These are phyloP conservation scores for Plagodis dolabraria DNA, from an alignment of 2,888 invertebrate genomes.

Conservation along the genomic window DNA sequence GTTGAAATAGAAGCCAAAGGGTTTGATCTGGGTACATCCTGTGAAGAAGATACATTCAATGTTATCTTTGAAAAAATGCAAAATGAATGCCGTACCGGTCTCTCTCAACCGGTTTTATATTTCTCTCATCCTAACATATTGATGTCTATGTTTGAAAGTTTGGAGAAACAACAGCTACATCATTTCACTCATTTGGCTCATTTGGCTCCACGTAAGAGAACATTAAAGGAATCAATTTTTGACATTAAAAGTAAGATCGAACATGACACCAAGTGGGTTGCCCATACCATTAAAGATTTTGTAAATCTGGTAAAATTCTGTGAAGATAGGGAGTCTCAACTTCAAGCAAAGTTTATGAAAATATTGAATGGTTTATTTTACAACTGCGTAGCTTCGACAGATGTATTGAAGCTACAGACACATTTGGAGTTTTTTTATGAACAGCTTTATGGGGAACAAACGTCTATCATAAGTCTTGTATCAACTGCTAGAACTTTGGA, in stretches of 20 bases:
- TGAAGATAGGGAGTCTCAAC: conserved; percentile 76
- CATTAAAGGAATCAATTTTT: conserved; percentile 62
- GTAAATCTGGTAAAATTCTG: conserved; percentile 62
- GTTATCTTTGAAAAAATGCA: conserved; percentile 76
- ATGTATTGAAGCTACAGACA: conserved; percentile 83
- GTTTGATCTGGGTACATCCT: conserved; percentile 66
- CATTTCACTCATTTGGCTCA: conserved; percentile 86
- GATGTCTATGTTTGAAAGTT: conserved; percentile 82
- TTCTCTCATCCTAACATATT: conserved; percentile 84
- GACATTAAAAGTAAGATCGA: conserved; percentile 70
- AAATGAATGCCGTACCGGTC: conserved; percentile 65
- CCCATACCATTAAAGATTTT: conserved; percentile 57
- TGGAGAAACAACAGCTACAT: conserved; percentile 87
- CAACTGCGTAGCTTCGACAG: conserved; percentile 80
- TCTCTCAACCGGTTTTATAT: conserved; percentile 81
- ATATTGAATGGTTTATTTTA: conserved; percentile 85
- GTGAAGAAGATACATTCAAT: conserved; percentile 69
- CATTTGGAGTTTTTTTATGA: conserved; percentile 88
- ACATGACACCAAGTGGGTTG: conserved; percentile 57
- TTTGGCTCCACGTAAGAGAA: conserved; percentile 79
- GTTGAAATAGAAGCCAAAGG: conserved; percentile 75
- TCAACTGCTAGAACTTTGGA: conserved; percentile 86
- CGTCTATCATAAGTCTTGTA: conserved; percentile 81
- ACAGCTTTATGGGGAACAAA: conserved; percentile 83
- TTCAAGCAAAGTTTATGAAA: conserved; percentile 82